phyloP scores from a whole-genome alignment of 2,888 invertebrate species.

The Lithophane leautieri region DNA sequence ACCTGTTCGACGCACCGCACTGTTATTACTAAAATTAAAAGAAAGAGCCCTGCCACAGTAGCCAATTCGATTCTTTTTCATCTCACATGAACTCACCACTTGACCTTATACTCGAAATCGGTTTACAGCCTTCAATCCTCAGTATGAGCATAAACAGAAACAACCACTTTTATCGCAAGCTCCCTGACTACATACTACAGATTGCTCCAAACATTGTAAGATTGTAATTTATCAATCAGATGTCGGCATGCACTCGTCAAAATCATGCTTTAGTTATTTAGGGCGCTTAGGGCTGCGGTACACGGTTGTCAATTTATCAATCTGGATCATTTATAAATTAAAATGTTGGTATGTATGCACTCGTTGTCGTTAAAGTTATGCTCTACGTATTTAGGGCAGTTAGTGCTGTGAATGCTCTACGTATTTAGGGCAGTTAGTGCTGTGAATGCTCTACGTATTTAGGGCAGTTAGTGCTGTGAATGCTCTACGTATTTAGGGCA shows the following conservation, averaged over 20 bases:
- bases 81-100: background rate
- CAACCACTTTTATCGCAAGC: background rate
- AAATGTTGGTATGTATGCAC: too few species aligned
- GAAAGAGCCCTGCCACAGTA: background rate
- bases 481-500: too few species aligned
- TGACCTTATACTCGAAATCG: background rate
- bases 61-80: background rate
- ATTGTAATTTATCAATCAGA: slow-evolving; percentile 55
- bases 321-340: too few species aligned
- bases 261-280: slow-evolving; percentile 60
- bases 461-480: too few species aligned
- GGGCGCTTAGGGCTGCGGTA: slow-evolving; percentile 27
- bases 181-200: slow-evolving; percentile 21
- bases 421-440: too few species aligned
- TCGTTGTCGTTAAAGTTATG: too few species aligned
- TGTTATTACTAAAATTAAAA: background rate
- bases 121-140: background rate
- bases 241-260: slow-evolving; percentile 52
- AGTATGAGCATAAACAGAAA: background rate
- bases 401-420: too few species aligned
- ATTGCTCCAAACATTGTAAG: slow-evolving; percentile 37
- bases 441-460: too few species aligned
- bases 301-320: slow-evolving; percentile 3
- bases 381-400: too few species aligned
- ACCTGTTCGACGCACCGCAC: background rate